Evolutionary conservation across 2,113 vertebrate species (phyloP).

Genomic region (Hemichromis elongatus): DNA sequence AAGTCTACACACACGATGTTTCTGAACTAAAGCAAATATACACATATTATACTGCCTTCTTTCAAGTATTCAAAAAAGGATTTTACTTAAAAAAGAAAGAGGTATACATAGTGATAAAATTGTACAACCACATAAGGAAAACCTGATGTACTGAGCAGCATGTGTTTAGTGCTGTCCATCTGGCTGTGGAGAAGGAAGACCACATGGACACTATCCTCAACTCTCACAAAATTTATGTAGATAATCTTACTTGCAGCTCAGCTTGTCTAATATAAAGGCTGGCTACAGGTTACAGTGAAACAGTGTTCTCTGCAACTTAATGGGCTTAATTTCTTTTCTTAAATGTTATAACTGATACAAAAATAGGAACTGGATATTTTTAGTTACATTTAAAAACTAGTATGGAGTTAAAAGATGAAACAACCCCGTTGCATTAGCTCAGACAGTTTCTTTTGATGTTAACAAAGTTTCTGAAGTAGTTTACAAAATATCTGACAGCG

Average conservation of each 20-base stretch:
- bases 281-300: neutral
- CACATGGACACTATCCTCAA: neutral
- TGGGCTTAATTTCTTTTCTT: neutral
- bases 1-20: neutral
- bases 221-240: neutral
- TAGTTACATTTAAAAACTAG: neutral
- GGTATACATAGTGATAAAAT: neutral
- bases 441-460: neutral
- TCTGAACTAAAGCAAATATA: neutral
- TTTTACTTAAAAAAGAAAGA: neutral
- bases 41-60: neutral
- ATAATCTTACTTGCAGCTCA: neutral
- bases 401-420: neutral
- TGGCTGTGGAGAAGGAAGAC: neutral
- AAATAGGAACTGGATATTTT: neutral
- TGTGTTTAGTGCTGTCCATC: neutral
- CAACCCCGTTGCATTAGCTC: neutral
- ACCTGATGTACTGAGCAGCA: neutral
- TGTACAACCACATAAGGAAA: neutral
- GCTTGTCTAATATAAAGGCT: neutral
- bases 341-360: neutral
- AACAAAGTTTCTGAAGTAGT: neutral
- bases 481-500: neutral
- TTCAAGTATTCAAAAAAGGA: neutral
- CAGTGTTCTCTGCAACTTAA: neutral